A percentile compares a stretch with the other conserved stretches of the same genome.
Conservation (phyloP, 2,797 vertebrate genomes). For the Tangara arthus region DNA sequence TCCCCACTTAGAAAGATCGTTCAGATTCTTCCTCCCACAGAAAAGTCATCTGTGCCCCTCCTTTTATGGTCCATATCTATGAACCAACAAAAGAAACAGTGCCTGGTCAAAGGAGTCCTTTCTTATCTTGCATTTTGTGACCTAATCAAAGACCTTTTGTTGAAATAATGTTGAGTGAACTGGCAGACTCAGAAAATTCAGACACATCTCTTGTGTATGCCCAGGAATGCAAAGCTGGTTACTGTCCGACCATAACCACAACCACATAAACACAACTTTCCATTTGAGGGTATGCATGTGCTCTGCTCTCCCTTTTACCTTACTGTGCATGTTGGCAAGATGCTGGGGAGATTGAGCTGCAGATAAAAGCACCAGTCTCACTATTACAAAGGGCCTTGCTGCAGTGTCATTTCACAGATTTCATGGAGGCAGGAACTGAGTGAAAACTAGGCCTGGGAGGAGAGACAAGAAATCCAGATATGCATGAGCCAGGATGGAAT, state of each 20-base stretch:
- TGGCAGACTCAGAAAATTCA: conserved; percentile 28
- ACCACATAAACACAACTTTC: conserved; percentile 65
- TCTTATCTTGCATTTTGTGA: background rate
- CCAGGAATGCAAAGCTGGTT: conserved; percentile 54
- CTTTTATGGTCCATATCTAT: background rate
- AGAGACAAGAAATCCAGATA: background rate
- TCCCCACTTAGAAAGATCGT: background rate
- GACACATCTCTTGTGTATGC: conserved; percentile 2
- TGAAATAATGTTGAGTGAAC: background rate
- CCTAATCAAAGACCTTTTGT: conserved; percentile 11
- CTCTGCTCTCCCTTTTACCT: conserved; percentile 6
- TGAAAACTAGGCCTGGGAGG: background rate
- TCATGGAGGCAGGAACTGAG: background rate
- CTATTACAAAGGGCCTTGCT: background rate
- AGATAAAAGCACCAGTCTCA: background rate
- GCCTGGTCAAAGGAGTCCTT: background rate
- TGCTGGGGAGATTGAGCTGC: background rate
- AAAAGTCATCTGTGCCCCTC: background rate
- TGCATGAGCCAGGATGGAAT: background rate
- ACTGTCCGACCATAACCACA: conserved; percentile 58
- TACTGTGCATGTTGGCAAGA: background rate
- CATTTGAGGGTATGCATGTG: conserved; percentile 41
- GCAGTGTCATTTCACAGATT: background rate
- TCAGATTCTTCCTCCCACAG: background rate
- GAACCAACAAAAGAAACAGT: background rate